phyloP scores from a whole-genome alignment of 2,797 vertebrate genomes.

The Selene dorsalis region DNA sequence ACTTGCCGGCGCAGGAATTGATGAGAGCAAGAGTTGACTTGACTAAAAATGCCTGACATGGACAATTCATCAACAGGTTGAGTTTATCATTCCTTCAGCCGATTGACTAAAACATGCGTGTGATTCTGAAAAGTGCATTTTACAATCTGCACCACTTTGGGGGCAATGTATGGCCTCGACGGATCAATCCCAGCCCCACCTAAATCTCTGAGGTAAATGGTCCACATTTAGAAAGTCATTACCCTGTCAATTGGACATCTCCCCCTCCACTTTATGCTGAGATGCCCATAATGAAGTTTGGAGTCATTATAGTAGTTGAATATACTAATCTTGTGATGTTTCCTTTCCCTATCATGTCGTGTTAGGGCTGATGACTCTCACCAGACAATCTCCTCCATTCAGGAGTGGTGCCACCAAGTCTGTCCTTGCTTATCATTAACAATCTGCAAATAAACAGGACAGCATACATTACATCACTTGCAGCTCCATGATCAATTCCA shows the following conservation, averaged over 20 bases:
- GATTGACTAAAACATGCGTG: conserved; percentile 62
- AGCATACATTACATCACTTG: conserved; percentile 84
- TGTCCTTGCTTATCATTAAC: conserved; percentile 84
- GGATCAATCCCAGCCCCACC: conserved; percentile 54
- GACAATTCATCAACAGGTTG: conserved; percentile 75
- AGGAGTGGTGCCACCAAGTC: conserved; percentile 82
- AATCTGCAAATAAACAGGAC: conserved; percentile 86
- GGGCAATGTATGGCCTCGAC: conserved; percentile 20
- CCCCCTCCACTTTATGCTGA: conserved; percentile 46
- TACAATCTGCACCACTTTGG: conserved; percentile 48
- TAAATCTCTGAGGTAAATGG: conserved; percentile 58
- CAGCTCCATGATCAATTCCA: conserved; percentile 83
- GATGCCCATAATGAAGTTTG: conserved; percentile 74
- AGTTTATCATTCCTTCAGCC: conserved; percentile 63
- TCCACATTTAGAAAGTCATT: conserved; percentile 73
- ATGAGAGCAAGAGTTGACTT: conserved; percentile 72
- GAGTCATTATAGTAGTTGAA: conserved; percentile 70
- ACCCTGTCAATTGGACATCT: conserved; percentile 66
- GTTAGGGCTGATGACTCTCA: conserved; percentile 78
- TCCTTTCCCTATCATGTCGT: conserved; percentile 77
- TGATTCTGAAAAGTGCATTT: conserved; percentile 64
- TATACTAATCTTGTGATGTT: conserved; percentile 77
- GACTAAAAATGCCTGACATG: conserved; percentile 70
- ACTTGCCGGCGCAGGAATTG: conserved; percentile 69
- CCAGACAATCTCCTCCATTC: conserved; percentile 78